Base-by-base conservation (phyloP, 1,140 invertebrate genomes). In the Brachionus paranguensis region DNA sequence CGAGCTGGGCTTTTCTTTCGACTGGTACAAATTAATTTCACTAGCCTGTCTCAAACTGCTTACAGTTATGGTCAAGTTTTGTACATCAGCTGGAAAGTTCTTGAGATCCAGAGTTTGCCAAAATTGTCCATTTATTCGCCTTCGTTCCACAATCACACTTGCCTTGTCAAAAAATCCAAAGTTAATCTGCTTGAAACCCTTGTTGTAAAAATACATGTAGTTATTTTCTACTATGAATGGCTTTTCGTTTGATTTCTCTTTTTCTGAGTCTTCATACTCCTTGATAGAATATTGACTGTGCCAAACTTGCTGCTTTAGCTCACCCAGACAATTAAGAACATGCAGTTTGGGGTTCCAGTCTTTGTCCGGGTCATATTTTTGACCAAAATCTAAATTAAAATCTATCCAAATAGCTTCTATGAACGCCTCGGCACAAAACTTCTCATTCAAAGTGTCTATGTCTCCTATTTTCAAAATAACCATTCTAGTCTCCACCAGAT, bases 371-470 rank as follows among this genome's bases (percentile, higher is more conserved):
- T 79, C 43, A 41, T 60, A 79, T 41, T 50, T 76, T 47, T 50
- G 41, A 12, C 45, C 33, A 12, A 12, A 41, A 10, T 47, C 43
- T 50, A 50, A 20, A 27, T 24, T 50, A 47, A 50, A 50, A 53
- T 76, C 85, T 6, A 43, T 43, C 85, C 85, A 85, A 33, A 29
- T 72, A n/a, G 83, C 84, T 64, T 85, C 70, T 10, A 85, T 65
- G 55, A 85, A 84, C 11, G 79, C 84, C 64, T 85, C 85, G 0
- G 85, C 85, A 65, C 85, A 55, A 76, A 78, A 85, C 37, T 81
- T 79, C 20, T 85, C 85, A 55, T 85, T 85, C 41, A 86, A 50
- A 14, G 85, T 85, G 53, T 86, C 84, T 53, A 85, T 84, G 45
- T 85, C 85, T 11, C 85, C 85, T 20, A 85, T 83, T 83, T 85